Conservation (phyloP, 2,797 vertebrate species). For the Todus mexicanus region DNA sequence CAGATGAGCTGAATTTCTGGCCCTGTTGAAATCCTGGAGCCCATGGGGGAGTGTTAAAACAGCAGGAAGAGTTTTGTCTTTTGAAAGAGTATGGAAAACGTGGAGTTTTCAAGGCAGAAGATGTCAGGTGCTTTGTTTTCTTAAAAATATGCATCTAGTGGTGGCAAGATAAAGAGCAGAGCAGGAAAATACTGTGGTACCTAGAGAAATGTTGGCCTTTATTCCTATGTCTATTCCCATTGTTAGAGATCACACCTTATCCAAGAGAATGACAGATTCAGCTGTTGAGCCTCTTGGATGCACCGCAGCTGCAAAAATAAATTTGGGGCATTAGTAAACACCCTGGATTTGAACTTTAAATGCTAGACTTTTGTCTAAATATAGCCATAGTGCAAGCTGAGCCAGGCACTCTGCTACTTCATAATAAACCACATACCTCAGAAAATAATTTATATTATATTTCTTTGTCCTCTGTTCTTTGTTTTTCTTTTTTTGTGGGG, state of each 20-base stretch:
- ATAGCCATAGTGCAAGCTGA: background rate
- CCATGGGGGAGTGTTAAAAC: background rate
- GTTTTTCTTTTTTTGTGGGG: background rate
- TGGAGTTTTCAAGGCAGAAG: background rate
- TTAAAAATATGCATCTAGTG: background rate
- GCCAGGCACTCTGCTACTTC: background rate
- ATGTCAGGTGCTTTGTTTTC: background rate
- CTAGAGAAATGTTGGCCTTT: background rate
- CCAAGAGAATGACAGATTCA: background rate
- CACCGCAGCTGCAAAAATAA: background rate
- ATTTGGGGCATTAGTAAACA: background rate
- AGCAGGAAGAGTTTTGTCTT: background rate
- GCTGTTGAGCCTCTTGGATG: background rate
- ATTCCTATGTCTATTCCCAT: background rate
- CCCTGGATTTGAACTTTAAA: background rate
- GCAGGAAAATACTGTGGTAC: background rate
- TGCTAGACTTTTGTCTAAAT: background rate
- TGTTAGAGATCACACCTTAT: background rate
- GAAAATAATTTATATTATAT: background rate
- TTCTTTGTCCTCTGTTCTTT: background rate
- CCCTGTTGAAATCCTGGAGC: background rate
- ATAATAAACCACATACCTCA: background rate
- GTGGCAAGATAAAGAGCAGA: background rate
- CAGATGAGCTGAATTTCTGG: background rate
- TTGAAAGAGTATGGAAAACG: background rate